phyloP scores from a whole-genome alignment of 2,888 invertebrate species.

The Pasiphila rectangulata region DNA sequence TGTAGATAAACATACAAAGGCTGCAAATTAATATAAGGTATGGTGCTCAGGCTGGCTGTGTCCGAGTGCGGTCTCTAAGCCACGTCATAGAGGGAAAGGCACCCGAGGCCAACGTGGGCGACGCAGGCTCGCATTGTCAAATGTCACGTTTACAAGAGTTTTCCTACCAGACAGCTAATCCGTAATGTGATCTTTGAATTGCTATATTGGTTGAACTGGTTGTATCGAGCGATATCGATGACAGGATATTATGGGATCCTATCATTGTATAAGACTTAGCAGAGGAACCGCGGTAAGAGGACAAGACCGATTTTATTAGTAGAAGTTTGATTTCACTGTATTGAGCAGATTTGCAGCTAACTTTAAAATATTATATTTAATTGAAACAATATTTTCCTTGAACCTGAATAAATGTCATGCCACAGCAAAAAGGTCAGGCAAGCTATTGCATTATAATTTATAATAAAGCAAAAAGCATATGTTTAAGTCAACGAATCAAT shows the following conservation, averaged over 20 bases:
- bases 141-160: constrained; percentile 34
- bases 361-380: background rate
- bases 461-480: constrained; percentile 6
- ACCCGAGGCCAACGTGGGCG: constrained; percentile 47
- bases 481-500: background rate
- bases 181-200: constrained; percentile 25
- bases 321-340: no score
- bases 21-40: background rate
- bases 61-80: constrained; percentile 24
- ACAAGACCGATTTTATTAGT: no score
- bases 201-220: constrained; percentile 15
- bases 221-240: constrained; percentile 1
- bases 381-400: constrained; percentile 1
- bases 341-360: no score
- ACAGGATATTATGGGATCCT: constrained; percentile 2
- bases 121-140: constrained; percentile 36
- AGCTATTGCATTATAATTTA: constrained; percentile 3
- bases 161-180: constrained; percentile 27
- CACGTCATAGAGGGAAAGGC: constrained; percentile 53
- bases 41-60: background rate
- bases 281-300: no score
- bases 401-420: constrained; percentile 6
- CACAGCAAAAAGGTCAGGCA: background rate
- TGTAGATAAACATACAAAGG: no score
- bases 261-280: background rate